phyloP scores from a whole-genome alignment of 2,888 invertebrate genomes.

The Agonopterix subpropinquella region DNA sequence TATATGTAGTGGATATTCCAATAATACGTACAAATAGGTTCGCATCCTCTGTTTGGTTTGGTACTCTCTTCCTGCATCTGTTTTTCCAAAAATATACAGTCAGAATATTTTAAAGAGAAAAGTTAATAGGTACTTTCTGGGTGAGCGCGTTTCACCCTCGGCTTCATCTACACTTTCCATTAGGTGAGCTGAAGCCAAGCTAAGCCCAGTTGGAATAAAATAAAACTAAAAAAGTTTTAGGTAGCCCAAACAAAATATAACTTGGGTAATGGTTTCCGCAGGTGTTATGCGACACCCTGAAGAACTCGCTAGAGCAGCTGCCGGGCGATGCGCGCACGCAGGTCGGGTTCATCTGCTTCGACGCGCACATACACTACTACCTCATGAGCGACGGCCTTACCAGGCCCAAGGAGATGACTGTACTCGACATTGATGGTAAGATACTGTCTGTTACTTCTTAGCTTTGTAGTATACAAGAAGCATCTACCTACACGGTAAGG shows the following conservation, averaged over 20 bases:
- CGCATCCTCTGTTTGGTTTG: no score
- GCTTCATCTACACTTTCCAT: no score
- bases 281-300: constrained; percentile 87
- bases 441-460: background rate
- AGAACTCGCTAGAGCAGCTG: constrained; percentile 87
- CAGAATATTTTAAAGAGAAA: no score
- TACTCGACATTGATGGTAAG: constrained; percentile 93
- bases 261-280: constrained; percentile 34
- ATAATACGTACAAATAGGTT: no score
- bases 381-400: constrained; percentile 88
- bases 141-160: no score
- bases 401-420: constrained; percentile 91
- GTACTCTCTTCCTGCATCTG: no score
- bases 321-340: constrained; percentile 97
- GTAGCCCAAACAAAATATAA: background rate
- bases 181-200: no score
- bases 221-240: background rate
- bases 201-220: no score
- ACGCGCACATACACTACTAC: constrained; percentile 95
- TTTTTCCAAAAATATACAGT: no score
- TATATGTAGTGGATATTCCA: no score
- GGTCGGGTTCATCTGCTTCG: constrained; percentile 95
- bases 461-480: background rate
- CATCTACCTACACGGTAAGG: no score
- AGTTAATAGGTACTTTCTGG: no score